phyloP scores from a whole-genome alignment of 2,888 invertebrate species.

The Eristalinus sepulchralis region DNA sequence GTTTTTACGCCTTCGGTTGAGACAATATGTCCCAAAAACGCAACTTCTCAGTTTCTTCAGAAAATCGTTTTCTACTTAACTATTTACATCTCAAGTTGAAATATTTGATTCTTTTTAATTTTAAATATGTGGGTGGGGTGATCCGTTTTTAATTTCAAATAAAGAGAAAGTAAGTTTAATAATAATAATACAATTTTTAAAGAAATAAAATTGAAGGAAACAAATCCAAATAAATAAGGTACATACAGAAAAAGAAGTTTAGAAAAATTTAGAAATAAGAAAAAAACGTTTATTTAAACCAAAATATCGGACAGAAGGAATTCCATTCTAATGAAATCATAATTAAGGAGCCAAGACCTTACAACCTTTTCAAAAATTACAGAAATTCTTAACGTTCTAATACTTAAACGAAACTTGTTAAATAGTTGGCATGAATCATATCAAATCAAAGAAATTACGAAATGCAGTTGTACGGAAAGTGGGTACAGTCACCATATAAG shows the following conservation, averaged over 20 bases:
- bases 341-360: not conserved
- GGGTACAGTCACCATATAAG: not conserved
- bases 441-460: not conserved
- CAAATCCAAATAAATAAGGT: no score
- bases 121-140: constrained; percentile 23
- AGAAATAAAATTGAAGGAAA: no score
- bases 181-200: no score
- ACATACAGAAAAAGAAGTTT: no score
- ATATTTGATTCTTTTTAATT: constrained; percentile 18
- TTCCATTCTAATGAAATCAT: not conserved
- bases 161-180: no score
- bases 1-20: constrained; percentile 74
- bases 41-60: constrained; percentile 31
- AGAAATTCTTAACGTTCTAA: not conserved
- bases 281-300: no score
- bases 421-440: not conserved
- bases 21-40: constrained; percentile 57
- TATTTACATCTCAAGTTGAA: constrained; percentile 24
- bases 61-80: no score
- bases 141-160: no score
- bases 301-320: no score
- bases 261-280: no score
- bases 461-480: not conserved
- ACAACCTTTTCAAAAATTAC: not conserved
- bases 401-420: not conserved